Evolutionary conservation across 1,140 invertebrate genomes (phyloP), one percentile per base, ranked within the genome.

Genomic region (Drosophila eugracilis): DNA sequence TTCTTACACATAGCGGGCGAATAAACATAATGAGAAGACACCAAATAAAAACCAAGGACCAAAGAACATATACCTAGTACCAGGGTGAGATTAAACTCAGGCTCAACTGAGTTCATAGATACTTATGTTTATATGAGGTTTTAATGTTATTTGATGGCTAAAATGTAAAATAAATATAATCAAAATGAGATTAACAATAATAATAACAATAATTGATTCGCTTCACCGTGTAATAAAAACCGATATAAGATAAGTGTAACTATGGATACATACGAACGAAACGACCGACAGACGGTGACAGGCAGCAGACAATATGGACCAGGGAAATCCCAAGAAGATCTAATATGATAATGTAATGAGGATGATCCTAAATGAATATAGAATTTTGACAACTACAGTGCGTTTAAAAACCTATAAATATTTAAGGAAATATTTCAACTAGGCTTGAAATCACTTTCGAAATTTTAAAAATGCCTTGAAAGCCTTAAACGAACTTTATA

Each of bases 221-320:
- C 47, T 52, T 52, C 37, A 67, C 69, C 49, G 42, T 59, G 19
- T 10, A 2, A 52, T 28, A 30, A 30, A n/a, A 28, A 9, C 37
- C 42, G 21, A 30, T 44, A 1, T 24, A 59, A 19, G 26, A n/a
- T 28, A 19, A 57, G 37, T 32, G 22, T 50, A 74, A 32, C 26
- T 52, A 67, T 50, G 60, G 55, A 44, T 70, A 74, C 72, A 84
- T 73, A 76, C 80, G 66, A 79, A 84, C 80, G 45, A 72, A 84
- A 71, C 71, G 53, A 80, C 74, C 73, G 69, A 86, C 44, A 75
- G 41, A 73, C 62, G 66, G 67, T 60, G 59, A 62, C 66, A 60
- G 55, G 78, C 80, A 84, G 80, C 80, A 80, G 36, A 86, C 81
- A 85, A 80, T 86, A 85, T 86, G 81, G 62, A 80, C 47, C 60